phyloP scores from a whole-genome alignment of 2,888 invertebrate species.

The Ptilodon capucinus region DNA sequence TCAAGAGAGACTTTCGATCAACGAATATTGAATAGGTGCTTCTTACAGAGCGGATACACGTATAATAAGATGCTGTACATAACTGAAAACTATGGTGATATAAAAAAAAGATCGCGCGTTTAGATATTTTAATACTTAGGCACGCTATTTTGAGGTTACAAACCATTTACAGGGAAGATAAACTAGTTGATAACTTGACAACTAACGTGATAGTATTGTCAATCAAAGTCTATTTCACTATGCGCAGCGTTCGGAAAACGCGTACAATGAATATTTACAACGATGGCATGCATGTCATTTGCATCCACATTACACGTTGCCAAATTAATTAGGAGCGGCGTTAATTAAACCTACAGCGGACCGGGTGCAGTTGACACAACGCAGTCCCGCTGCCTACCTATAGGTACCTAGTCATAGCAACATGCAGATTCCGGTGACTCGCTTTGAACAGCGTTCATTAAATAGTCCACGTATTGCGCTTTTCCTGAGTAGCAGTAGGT shows the following conservation, averaged over 20 bases:
- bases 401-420: conserved; percentile 5
- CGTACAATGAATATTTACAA: background rate
- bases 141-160: too few relatives aligned
- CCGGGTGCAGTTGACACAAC: conserved; percentile 9
- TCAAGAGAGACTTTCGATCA: background rate
- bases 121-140: too few relatives aligned
- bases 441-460: background rate
- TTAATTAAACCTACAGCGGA: conserved; percentile 22
- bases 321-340: conserved; percentile 19
- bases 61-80: too few relatives aligned
- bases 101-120: too few relatives aligned
- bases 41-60: too few relatives aligned
- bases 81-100: too few relatives aligned
- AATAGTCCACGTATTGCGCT: background rate
- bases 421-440: background rate
- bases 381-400: conserved; percentile 8
- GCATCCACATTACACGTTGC: conserved; percentile 5
- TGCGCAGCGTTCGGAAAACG: background rate
- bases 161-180: background rate
- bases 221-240: too few relatives aligned
- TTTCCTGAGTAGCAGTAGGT: background rate
- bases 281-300: background rate
- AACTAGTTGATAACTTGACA: too few relatives aligned
- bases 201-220: background rate
- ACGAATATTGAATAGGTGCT: background rate